These are phyloP conservation scores for Noctuana brunneofusca DNA, from an alignment of 2,888 invertebrate species.

Conservation along the genomic window DNA sequence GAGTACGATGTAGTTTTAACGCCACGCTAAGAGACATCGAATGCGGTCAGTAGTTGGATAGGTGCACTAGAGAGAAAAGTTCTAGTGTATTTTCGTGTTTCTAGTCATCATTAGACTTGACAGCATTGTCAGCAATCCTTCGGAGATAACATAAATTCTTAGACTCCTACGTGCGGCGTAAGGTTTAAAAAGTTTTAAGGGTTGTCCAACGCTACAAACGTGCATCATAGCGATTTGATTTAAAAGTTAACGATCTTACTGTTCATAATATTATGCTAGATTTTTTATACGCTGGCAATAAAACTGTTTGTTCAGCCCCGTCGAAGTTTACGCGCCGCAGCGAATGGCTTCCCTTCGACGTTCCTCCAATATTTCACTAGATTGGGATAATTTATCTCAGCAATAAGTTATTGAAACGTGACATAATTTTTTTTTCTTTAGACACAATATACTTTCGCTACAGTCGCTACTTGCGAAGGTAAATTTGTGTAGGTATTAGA, in stretches of 20 bases:
- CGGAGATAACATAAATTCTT: too few species aligned
- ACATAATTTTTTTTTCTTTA: slow-evolving; percentile 2
- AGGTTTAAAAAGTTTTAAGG: too few species aligned
- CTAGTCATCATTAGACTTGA: too few species aligned
- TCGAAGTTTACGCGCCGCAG: slow-evolving; percentile 13
- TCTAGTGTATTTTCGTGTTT: too few species aligned
- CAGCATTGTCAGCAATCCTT: too few species aligned
- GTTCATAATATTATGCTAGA: slow-evolving; percentile 7
- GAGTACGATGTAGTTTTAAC: too few species aligned
- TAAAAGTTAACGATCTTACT: slow-evolving; percentile 14
- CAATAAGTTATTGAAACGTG: slow-evolving; percentile 23
- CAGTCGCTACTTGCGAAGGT: background rate
- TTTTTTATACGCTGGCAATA: slow-evolving; percentile 21
- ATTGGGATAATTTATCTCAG: slow-evolving; percentile 21
- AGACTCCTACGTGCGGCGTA: too few species aligned
- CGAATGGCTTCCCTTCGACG: slow-evolving; percentile 1
- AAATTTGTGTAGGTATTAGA: background rate
- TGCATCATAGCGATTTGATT: slow-evolving; percentile 14
- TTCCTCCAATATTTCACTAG: slow-evolving; percentile 22
- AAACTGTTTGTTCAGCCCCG: slow-evolving; percentile 11
- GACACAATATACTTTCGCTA: slow-evolving; percentile 4
- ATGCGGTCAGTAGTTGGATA: too few species aligned
- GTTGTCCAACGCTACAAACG: background rate
- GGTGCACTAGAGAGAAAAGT: too few species aligned
- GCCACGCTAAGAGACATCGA: too few species aligned